Percentiles rank a stretch among this genome's conserved stretches.
phyloP scores from a whole-genome alignment of 2,113 vertebrate species.

The Strigops habroptila region DNA sequence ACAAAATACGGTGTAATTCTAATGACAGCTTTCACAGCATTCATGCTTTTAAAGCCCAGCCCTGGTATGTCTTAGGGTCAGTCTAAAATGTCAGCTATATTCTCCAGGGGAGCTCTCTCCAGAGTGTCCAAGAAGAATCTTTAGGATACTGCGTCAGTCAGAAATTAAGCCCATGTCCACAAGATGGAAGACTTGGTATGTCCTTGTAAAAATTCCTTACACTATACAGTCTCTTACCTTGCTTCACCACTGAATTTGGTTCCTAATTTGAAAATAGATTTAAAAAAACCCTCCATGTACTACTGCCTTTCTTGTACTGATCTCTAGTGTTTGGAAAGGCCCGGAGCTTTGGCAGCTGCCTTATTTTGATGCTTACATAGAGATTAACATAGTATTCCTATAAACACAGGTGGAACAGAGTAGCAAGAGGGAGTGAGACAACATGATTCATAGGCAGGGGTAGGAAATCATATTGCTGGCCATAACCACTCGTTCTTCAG shows the following conservation, averaged over 20 bases:
- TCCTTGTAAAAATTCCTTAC: background rate
- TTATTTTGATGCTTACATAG: conserved; percentile 2
- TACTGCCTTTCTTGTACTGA: background rate
- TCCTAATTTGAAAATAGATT: conserved; percentile 1
- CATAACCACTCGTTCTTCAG: background rate
- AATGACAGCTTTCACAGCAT: background rate
- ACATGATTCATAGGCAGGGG: background rate
- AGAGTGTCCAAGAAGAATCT: background rate
- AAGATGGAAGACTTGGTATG: conserved; percentile 30
- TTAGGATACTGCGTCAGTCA: background rate
- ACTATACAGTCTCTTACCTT: background rate
- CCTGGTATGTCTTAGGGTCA: background rate
- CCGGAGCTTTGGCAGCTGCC: background rate
- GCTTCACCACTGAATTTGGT: background rate
- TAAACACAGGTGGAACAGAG: conserved; percentile 37
- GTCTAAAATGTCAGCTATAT: background rate
- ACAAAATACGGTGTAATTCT: background rate
- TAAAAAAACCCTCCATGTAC: background rate
- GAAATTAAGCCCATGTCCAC: background rate
- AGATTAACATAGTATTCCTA: background rate
- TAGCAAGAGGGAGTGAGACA: background rate
- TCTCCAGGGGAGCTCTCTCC: background rate
- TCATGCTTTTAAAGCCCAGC: background rate
- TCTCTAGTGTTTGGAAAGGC: background rate
- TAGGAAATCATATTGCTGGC: background rate